A percentile compares a stretch with the other conserved stretches of the same genome.
Evolutionary conservation across 2,888 invertebrate species (phyloP).

Genomic region (Hypselothyrea guttata): DNA sequence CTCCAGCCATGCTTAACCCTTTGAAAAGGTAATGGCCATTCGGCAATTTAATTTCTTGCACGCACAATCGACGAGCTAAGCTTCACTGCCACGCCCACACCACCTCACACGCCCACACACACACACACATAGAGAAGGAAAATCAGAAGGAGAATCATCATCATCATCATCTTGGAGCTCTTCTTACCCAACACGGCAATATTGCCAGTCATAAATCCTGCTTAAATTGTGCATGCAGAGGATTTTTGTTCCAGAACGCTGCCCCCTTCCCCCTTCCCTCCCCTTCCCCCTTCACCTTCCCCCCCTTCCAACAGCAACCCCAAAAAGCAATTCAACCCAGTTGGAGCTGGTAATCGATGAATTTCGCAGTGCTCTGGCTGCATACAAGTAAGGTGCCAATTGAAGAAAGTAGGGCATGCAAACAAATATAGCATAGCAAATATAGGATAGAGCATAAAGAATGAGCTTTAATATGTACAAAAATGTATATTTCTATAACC

Average conservation of each 20-base stretch:
- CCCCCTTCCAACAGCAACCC: slow-evolving; percentile 4
- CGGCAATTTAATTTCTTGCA: slow-evolving; percentile 75
- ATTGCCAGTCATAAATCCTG: slow-evolving; percentile 76
- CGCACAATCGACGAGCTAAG: slow-evolving; percentile 69
- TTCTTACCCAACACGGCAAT: slow-evolving; percentile 52
- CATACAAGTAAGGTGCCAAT: too few species aligned
- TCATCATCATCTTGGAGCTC: slow-evolving; percentile 10
- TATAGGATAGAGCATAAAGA: too few species aligned
- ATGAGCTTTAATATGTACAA: too few species aligned
- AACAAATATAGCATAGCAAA: too few species aligned
- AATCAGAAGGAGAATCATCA: slow-evolving; percentile 34
- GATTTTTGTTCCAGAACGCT: slow-evolving; percentile 73
- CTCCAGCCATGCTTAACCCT: slow-evolving; percentile 63
- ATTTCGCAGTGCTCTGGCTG: too few species aligned
- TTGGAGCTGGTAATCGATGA: too few species aligned
- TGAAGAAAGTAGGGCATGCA: too few species aligned
- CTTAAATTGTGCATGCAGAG: slow-evolving; percentile 76
- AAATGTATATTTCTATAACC: too few species aligned
- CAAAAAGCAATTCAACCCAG: neutral
- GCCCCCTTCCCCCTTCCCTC: slow-evolving; percentile 31
- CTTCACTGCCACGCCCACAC: slow-evolving; percentile 33
- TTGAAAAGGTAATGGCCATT: slow-evolving; percentile 67
- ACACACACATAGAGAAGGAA: too few species aligned
- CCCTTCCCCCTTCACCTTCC: slow-evolving; percentile 10
- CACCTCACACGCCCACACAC: too few species aligned